Conservation (phyloP, 2,113 vertebrate species). For the Lepus timidus region DNA sequence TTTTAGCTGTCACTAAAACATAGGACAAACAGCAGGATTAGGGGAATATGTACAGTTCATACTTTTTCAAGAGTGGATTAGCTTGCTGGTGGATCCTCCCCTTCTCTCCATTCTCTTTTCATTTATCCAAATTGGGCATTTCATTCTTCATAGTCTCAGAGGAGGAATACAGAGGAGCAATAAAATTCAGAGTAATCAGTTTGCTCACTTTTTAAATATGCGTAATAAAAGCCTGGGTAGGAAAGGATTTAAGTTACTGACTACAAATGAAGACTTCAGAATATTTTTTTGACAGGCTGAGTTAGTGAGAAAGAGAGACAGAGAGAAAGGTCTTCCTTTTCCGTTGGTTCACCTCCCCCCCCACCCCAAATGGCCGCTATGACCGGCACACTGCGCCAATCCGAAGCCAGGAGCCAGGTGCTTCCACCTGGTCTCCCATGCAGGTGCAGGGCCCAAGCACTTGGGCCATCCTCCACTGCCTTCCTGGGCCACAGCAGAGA, state of each 20-base stretch:
- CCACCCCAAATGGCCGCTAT: too few relatives aligned
- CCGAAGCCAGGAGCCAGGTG: too few relatives aligned
- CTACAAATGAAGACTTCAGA: neutral
- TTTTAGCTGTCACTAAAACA: neutral
- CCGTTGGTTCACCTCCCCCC: too few relatives aligned
- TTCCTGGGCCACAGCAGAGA: too few relatives aligned
- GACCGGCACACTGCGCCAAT: too few relatives aligned
- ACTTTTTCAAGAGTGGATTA: conserved; percentile 22
- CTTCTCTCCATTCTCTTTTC: neutral
- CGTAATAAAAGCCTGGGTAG: neutral
- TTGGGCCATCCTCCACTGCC: too few relatives aligned
- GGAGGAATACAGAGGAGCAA: neutral
- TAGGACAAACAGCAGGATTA: neutral
- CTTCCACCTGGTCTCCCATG: too few relatives aligned
- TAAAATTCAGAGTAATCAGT: conserved; percentile 40
- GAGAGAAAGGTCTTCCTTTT: too few relatives aligned
- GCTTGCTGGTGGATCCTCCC: neutral
- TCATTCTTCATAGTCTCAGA: conserved; percentile 49
- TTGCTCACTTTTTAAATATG: conserved; percentile 9
- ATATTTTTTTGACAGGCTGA: neutral
- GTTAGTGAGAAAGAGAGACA: too few relatives aligned
- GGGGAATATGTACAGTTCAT: neutral
- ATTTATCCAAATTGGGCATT: neutral
- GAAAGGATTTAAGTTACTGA: conserved; percentile 39
- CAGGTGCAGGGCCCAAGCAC: too few relatives aligned